Evolutionary conservation across 2,888 invertebrate species (phyloP).

Genomic region (Notocelia uddmanniana): DNA sequence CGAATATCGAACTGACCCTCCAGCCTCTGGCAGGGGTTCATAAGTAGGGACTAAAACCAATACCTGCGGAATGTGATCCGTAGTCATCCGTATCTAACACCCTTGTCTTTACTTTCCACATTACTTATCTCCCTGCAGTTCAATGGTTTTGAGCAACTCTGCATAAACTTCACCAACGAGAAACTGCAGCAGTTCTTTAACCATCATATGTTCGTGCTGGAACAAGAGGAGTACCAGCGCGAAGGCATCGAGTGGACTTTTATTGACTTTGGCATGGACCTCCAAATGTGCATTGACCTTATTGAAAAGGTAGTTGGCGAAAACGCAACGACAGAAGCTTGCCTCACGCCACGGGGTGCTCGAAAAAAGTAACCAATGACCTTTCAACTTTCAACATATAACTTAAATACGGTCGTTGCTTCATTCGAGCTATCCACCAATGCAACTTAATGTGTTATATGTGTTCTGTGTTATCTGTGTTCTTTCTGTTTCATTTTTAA

Average conservation of each 20-base stretch:
- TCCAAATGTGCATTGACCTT: conserved; percentile 97
- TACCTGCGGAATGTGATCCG: conserved; percentile 78
- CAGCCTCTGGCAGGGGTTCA: conserved; percentile 50
- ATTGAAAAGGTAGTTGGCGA: conserved; percentile 94
- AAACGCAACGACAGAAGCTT: conserved; percentile 82
- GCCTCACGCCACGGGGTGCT: conserved; percentile 77
- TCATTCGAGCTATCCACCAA: conserved; percentile 73
- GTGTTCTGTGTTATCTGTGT: conserved; percentile 62
- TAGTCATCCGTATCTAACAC: conserved; percentile 63
- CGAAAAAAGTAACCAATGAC: conserved; percentile 59
- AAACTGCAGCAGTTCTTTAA: conserved; percentile 99
- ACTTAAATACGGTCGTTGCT: conserved; percentile 51
- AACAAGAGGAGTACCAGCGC: conserved; percentile 98
- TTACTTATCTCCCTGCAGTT: conserved; percentile 87
- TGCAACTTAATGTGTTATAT: conserved; percentile 56
- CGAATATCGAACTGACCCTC: conserved; percentile 48
- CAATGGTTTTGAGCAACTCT: conserved; percentile 99
- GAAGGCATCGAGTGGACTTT: conserved; percentile 98
- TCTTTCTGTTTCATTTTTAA: conserved; percentile 62
- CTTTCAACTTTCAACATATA: conserved; percentile 6
- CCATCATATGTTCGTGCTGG: conserved; percentile 99
- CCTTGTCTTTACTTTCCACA: conserved; percentile 70
- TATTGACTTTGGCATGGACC: conserved; percentile 99
- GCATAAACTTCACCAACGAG: conserved; percentile 99
- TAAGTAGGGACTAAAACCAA: conserved; percentile 59